Conservation (phyloP, 2,888 invertebrate species). For the Lottia gigantea region DNA sequence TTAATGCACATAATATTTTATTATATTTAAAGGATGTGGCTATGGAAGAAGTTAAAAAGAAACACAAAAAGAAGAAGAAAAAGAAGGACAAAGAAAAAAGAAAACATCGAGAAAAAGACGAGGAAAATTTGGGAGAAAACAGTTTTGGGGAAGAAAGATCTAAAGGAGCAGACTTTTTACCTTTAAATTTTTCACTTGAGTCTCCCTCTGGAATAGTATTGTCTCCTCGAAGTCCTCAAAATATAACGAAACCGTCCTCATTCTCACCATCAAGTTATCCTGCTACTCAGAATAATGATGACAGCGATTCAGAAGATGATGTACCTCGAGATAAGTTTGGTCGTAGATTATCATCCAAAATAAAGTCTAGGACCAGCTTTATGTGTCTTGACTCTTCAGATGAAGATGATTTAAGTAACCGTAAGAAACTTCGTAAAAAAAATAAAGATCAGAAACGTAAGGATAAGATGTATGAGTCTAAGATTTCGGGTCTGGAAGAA, state of each 20-base stretch:
- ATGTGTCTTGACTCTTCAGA: not conserved
- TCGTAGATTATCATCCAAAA: not conserved
- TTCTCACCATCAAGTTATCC: too few species aligned
- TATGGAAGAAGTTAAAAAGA: slow-evolving; percentile 32
- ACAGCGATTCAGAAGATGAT: not conserved
- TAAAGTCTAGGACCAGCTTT: not conserved
- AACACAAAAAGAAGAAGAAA: slow-evolving; percentile 40
- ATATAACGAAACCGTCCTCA: not conserved
- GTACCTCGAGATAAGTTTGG: not conserved
- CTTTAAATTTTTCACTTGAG: not conserved
- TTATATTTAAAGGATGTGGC: slow-evolving; percentile 15
- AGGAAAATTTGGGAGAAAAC: not conserved
- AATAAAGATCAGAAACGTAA: not conserved
- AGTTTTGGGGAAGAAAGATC: not conserved
- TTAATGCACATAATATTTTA: too few species aligned
- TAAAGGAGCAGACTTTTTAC: not conserved
- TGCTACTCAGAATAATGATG: not conserved
- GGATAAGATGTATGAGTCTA: slow-evolving; percentile 12
- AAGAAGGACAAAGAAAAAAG: slow-evolving; percentile 34
- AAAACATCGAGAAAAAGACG: slow-evolving; percentile 29
- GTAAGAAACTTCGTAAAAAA: not conserved
- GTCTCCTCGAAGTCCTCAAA: not conserved
- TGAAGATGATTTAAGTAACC: not conserved
- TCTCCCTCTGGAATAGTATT: not conserved
- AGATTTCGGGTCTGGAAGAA: slow-evolving; percentile 13